Percentiles rank a stretch among this genome's conserved stretches.
These are phyloP conservation scores for Argynnis bischoffii DNA, from an alignment of 2,888 invertebrate species.

Conservation along the genomic window DNA sequence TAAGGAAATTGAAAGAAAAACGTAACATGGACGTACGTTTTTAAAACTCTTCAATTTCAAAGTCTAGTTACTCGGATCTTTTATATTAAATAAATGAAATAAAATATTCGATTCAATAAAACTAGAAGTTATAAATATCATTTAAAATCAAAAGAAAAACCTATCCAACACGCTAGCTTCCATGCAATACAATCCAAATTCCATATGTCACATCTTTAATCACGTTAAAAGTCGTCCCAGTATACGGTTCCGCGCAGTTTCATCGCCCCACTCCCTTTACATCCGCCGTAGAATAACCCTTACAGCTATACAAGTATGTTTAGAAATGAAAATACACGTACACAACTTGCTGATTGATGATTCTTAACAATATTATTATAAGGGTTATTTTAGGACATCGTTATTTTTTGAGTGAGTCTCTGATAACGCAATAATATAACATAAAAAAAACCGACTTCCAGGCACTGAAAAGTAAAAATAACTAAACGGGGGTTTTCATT, in stretches of 20 bases:
- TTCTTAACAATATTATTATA: neutral
- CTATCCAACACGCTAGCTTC: no score
- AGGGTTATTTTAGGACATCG: constrained; percentile 2
- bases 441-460: no score
- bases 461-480: no score
- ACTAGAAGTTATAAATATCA: no score
- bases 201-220: constrained; percentile 17
- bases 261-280: neutral
- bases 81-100: no score
- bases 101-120: no score
- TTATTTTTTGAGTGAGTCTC: neutral
- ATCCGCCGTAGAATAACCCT: neutral
- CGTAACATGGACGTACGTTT: no score
- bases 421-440: neutral
- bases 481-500: no score
- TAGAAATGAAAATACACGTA: neutral
- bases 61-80: no score
- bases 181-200: constrained; percentile 1
- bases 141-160: no score
- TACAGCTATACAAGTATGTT: neutral
- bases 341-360: neutral
- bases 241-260: constrained; percentile 1
- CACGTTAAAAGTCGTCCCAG: constrained; percentile 29
- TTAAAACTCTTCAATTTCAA: no score
- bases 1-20: no score